Evolutionary conservation across 2,113 vertebrate species (phyloP), one percentile per base, ranked within the genome.

Genomic region (Bostrychus sinensis): DNA sequence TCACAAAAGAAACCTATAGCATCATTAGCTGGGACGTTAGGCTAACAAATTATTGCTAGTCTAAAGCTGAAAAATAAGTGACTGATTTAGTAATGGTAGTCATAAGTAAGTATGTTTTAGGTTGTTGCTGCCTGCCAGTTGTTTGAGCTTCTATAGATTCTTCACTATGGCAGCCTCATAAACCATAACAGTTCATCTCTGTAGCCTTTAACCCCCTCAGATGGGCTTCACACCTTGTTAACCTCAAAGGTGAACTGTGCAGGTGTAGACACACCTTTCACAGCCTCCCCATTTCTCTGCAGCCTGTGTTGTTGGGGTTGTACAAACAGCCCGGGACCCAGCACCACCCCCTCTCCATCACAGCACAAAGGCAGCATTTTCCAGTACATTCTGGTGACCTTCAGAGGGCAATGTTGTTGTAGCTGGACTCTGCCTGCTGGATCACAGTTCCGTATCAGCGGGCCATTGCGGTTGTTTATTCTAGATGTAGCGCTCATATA

Each of bases 381-480:
- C 88, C 83, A 83, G 86, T 77, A 82, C 42, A 46, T 89, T 89
- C 88, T 89, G 78, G 81, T 87, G 86, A 88, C 88, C 86, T 89
- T 89, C 86, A 86, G 86, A 86, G 86, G 84, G 81, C 83, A 86
- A 85, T 86, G 81, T 85, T 89, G 83, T 88, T 87, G 86, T 86
- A 86, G 85, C 83, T 77, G 84, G 63, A 72, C 64, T 26, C 62
- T 51, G 71, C 62, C 66, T 30, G 54, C 43, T 17, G 51, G 66
- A 70, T 72, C 75, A 59, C 64, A 43, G 46, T 66, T 71, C 63
- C 56, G 72, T 68, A 65, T 70, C 56, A 28, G 30, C 8, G 6
- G 59, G 56, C 63, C 61, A 55, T 66, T 65, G 70, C 46, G 1
- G 57, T 28, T 72, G 75, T 85, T 75, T 78, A 46, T 37, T 51